Evolutionary conservation across 2,888 invertebrate species (phyloP).

Genomic region (Lathronympha strigana): DNA sequence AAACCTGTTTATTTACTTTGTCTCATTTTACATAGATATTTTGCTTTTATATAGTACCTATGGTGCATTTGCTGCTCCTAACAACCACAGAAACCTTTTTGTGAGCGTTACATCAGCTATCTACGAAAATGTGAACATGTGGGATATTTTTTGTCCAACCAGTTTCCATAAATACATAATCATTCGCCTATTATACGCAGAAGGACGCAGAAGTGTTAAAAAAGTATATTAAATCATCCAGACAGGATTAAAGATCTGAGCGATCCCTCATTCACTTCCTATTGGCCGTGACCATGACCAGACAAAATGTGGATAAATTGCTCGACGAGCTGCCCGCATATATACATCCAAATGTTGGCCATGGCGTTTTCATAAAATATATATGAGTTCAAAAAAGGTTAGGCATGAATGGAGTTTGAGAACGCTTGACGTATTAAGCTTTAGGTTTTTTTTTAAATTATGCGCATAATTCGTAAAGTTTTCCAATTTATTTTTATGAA

Average conservation of each 20-base stretch:
- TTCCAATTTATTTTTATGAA: not conserved
- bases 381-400: conserved; percentile 29
- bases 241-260: conserved; percentile 33
- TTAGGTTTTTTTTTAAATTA: not conserved
- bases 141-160: not conserved
- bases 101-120: too few relatives aligned
- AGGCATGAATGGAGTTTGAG: conserved; percentile 21
- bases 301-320: conserved; percentile 32
- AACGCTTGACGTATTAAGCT: not conserved
- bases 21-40: too few relatives aligned
- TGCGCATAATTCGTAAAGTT: not conserved
- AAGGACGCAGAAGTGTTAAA: conserved; percentile 1
- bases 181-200: conserved; percentile 4
- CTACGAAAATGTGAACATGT: not conserved
- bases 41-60: too few relatives aligned
- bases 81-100: too few relatives aligned
- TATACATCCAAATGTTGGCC: conserved; percentile 34
- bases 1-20: too few relatives aligned
- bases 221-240: conserved; percentile 33
- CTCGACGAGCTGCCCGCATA: conserved; percentile 20
- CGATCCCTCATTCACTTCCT: conserved; percentile 35
- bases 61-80: too few relatives aligned
- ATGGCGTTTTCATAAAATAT: conserved; percentile 29
- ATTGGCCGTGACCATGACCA: conserved; percentile 38
- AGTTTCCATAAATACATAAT: not conserved